Percentiles rank a stretch among this genome's conserved stretches.
phyloP scores from a whole-genome alignment of 2,888 invertebrate genomes.

The Brachyptera risi region DNA sequence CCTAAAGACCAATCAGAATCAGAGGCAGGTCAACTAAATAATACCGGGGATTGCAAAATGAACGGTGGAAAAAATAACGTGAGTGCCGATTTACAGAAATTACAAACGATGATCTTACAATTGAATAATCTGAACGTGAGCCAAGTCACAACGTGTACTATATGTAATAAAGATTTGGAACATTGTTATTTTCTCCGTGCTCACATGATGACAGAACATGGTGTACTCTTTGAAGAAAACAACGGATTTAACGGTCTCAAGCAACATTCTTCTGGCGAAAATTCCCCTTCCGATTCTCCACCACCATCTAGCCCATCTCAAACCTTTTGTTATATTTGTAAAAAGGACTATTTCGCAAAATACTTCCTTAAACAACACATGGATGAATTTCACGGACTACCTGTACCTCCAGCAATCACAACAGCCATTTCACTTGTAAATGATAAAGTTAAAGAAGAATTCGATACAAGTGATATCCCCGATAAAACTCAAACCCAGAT shows the following conservation, averaged over 20 bases:
- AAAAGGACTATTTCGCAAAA: conserved; percentile 57
- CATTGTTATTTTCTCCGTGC: conserved; percentile 65
- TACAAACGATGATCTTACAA: conserved; percentile 88
- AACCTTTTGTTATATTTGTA: conserved; percentile 51
- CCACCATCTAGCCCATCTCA: conserved; percentile 31
- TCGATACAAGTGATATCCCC: conserved; percentile 32
- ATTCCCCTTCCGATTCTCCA: conserved; percentile 38
- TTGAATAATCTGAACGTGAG: conserved; percentile 72
- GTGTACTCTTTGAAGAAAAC: conserved; percentile 50
- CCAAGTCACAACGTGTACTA: conserved; percentile 55
- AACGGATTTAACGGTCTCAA: conserved; percentile 36
- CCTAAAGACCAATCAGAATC: conserved; percentile 23
- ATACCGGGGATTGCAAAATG: no score
- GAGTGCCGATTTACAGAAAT: conserved; percentile 80
- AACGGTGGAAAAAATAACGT: conserved; percentile 53
- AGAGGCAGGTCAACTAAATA: no score
- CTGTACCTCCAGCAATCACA: not conserved
- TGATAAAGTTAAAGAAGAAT: conserved; percentile 38
- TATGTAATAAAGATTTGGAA: conserved; percentile 69
- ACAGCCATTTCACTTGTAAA: not conserved
- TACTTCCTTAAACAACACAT: conserved; percentile 66
- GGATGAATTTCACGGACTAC: conserved; percentile 57
- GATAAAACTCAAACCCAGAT: conserved; percentile 32
- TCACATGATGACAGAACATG: conserved; percentile 66
- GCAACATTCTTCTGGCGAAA: conserved; percentile 37